A percentile compares a stretch with the other conserved stretches of the same genome.
These are phyloP conservation scores for Chelmon rostratus DNA, from an alignment of 2,797 vertebrate genomes.

Conservation along the genomic window DNA sequence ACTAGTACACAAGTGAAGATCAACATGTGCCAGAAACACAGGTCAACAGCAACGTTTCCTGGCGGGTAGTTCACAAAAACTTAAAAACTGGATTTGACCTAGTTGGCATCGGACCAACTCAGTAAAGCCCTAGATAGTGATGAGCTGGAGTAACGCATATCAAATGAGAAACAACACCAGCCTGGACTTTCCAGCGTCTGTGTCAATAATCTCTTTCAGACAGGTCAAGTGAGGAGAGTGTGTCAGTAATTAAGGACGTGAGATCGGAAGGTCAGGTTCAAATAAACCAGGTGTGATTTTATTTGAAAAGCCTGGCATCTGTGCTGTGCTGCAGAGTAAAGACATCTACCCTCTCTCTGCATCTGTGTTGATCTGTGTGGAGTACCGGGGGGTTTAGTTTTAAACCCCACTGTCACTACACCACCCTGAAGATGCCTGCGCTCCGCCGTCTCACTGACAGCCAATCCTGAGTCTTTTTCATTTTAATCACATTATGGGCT, in stretches of 20 bases:
- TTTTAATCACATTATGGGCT: not conserved
- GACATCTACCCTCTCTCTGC: not conserved
- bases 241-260: not conserved
- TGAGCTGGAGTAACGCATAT: not conserved
- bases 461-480: not conserved
- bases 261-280: not conserved
- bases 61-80: not conserved
- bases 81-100: conserved; percentile 6
- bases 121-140: not conserved
- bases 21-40: not conserved
- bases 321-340: conserved; percentile 8
- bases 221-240: not conserved
- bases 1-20: not conserved
- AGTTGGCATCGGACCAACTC: conserved; percentile 1
- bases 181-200: not conserved
- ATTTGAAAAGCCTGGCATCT: not conserved
- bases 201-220: conserved; percentile 5
- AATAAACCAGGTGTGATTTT: conserved; percentile 1
- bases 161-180: not conserved
- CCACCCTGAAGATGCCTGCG: not conserved
- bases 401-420: not conserved
- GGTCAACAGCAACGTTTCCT: not conserved
- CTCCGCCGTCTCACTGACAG: not conserved
- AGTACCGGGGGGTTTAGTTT: not conserved
- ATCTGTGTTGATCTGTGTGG: not conserved